Conservation (phyloP, 1,140 invertebrate genomes). For the Sipha flava region DNA sequence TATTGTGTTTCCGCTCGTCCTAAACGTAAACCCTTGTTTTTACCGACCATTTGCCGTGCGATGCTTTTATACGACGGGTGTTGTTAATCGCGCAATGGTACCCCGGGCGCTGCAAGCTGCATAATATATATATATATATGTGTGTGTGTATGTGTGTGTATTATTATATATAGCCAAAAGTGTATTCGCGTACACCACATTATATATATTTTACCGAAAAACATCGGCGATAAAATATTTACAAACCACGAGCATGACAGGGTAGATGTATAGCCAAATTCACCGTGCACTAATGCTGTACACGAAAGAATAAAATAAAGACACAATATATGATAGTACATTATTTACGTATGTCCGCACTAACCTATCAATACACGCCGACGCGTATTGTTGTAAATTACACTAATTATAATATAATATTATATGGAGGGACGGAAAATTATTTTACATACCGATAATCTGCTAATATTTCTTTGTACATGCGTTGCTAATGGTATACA, state of each 20-base stretch:
- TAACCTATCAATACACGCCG: too few species aligned
- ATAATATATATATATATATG: too few species aligned
- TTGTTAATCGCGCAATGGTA: background rate
- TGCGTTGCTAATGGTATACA: too few species aligned
- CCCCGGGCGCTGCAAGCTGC: too few species aligned
- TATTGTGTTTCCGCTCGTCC: background rate
- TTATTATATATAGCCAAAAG: background rate
- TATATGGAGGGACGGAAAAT: too few species aligned
- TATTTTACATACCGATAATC: too few species aligned
- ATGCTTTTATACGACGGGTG: background rate
- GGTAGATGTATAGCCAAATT: background rate
- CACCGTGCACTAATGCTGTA: background rate
- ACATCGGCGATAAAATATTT: conserved; percentile 3
- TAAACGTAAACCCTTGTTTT: conserved; percentile 4
- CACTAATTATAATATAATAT: too few species aligned
- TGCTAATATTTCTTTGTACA: too few species aligned
- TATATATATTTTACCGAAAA: background rate
- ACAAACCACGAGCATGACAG: background rate
- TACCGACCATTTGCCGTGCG: background rate
- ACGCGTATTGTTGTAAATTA: too few species aligned
- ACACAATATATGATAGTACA: background rate
- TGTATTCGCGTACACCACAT: background rate
- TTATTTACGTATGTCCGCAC: too few species aligned
- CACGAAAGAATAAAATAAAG: background rate
- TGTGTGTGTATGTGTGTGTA: too few species aligned